A percentile compares a stretch with the other conserved stretches of the same genome.
Evolutionary conservation across 2,113 vertebrate genomes (phyloP).

Genomic region (Hemiprocne comata): DNA sequence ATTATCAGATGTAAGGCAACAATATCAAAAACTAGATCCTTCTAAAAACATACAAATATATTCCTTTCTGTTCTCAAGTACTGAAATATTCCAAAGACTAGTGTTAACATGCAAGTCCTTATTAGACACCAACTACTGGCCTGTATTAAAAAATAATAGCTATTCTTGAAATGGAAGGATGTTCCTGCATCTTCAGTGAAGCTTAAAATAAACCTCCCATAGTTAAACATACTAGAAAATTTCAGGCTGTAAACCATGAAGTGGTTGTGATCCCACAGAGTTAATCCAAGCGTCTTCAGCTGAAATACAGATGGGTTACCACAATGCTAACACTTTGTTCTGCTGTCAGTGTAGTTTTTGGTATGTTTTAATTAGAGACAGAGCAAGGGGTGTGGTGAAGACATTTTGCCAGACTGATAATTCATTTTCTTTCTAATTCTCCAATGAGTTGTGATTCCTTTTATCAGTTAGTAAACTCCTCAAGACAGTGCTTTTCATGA

Average conservation of each 20-base stretch:
- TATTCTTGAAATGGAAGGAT: neutral
- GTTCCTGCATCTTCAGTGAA: slow-evolving; percentile 1
- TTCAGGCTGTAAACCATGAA: neutral
- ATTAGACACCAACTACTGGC: neutral
- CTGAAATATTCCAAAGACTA: neutral
- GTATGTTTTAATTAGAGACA: neutral
- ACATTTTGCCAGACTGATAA: slow-evolving; percentile 29
- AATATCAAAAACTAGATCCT: neutral
- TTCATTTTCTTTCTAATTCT: slow-evolving; percentile 36
- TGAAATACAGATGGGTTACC: slow-evolving; percentile 38
- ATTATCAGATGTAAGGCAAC: neutral
- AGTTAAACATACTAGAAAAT: slow-evolving; percentile 14
- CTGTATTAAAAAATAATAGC: neutral
- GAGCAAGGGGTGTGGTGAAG: neutral
- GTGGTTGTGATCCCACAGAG: neutral
- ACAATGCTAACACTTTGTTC: neutral
- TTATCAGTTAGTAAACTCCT: neutral
- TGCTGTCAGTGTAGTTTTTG: slow-evolving; percentile 5
- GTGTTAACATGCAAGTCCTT: neutral
- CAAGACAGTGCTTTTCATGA: slow-evolving; percentile 2
- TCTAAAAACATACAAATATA: neutral
- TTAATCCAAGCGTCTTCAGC: slow-evolving; percentile 11
- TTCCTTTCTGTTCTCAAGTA: neutral
- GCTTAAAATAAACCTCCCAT: slow-evolving; percentile 7
- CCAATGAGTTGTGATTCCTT: neutral